Conservation (phyloP, 2,797 vertebrate species). For the Coluber constrictor region DNA sequence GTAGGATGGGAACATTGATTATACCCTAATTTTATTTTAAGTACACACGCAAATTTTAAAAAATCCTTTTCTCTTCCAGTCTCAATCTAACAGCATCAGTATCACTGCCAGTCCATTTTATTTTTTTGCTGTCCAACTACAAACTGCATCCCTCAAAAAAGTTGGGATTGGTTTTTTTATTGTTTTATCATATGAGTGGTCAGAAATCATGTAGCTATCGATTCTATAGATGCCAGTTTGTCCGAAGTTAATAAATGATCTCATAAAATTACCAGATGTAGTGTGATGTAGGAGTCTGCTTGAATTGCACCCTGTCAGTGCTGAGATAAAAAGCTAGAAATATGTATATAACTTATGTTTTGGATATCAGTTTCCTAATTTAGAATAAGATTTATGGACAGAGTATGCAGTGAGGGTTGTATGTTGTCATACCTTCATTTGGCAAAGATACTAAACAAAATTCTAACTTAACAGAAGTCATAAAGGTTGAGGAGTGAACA, state of each 20-base stretch:
- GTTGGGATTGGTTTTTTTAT: neutral
- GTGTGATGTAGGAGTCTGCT: neutral
- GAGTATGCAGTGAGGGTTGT: neutral
- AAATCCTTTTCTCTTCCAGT: neutral
- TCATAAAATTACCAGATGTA: neutral
- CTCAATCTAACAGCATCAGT: neutral
- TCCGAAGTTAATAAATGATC: neutral
- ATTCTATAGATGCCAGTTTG: neutral
- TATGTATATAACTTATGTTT: neutral
- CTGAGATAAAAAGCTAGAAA: neutral
- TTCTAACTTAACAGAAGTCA: neutral
- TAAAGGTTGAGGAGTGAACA: neutral
- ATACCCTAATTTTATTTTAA: neutral
- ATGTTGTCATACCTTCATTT: neutral
- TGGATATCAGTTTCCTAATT: neutral
- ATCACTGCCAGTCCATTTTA: neutral
- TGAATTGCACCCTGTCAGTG: neutral
- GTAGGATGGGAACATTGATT: neutral
- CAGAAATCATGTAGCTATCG: neutral
- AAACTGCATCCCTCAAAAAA: neutral
- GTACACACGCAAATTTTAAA: neutral
- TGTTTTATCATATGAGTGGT: neutral
- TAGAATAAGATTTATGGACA: neutral
- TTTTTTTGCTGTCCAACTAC: neutral
- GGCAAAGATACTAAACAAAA: neutral